Evolutionary conservation across 1,140 invertebrate species (phyloP).

Genomic region (Eulimnadia texana): DNA sequence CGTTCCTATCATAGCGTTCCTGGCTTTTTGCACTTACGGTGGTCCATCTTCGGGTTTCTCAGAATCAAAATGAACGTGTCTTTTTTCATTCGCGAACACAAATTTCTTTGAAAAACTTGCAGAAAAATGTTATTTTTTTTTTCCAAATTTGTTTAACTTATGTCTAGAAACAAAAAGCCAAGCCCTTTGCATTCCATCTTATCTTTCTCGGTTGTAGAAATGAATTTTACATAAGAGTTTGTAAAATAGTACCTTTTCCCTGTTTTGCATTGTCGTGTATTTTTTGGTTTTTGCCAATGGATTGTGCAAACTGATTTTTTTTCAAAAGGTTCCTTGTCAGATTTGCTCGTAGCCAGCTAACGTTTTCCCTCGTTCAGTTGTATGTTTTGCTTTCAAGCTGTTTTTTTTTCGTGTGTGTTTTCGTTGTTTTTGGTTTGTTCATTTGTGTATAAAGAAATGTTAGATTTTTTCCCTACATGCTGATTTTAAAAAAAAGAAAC

Average conservation of each 20-base stretch:
- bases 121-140: background rate
- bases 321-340: background rate
- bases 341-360: background rate
- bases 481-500: background rate
- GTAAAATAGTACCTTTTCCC: background rate
- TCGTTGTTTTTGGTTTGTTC: background rate
- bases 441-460: background rate
- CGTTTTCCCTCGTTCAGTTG: no score
- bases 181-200: no score
- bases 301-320: background rate
- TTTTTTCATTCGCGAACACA: background rate
- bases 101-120: background rate
- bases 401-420: background rate
- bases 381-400: background rate
- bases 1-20: background rate
- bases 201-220: no score
- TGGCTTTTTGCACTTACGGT: background rate
- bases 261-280: background rate
- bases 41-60: background rate
- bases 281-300: background rate
- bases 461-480: background rate
- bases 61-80: background rate
- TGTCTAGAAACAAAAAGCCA: no score
- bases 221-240: no score
- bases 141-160: background rate